Evolutionary conservation across 1,140 invertebrate genomes (phyloP).

Genomic region (Ostrea denselamellosa): DNA sequence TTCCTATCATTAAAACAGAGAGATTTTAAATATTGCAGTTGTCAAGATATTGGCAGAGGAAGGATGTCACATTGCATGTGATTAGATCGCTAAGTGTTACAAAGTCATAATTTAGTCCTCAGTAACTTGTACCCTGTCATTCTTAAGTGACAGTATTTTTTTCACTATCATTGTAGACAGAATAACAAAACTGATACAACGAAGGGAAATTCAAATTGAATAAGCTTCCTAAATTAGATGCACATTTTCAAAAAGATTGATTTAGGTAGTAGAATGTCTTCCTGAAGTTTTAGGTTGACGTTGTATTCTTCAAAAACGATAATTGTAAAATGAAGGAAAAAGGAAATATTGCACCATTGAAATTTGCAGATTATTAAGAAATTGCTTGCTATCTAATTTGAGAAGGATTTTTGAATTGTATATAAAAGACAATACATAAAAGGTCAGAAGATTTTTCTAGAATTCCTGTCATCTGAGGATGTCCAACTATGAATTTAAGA

Average conservation of each 20-base stretch:
- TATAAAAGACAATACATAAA: not conserved
- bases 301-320: not conserved
- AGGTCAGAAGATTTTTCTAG: not conserved
- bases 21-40: conserved; percentile 5
- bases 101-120: not conserved
- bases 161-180: not conserved
- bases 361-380: not conserved
- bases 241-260: not conserved
- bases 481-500: not conserved
- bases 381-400: not conserved
- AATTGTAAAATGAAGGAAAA: not conserved
- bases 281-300: not conserved
- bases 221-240: too few relatives aligned
- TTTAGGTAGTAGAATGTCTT: not conserved
- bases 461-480: not conserved
- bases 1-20: not conserved
- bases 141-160: not conserved
- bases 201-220: too few relatives aligned
- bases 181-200: too few relatives aligned
- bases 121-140: not conserved
- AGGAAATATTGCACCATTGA: not conserved
- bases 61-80: conserved; percentile 6
- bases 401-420: not conserved
- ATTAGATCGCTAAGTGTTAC: conserved; percentile 13
- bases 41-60: not conserved